Percentiles rank a stretch among this genome's conserved stretches.
Conservation (phyloP, 2,113 vertebrate genomes). For the Nycticryphes semicollaris region DNA sequence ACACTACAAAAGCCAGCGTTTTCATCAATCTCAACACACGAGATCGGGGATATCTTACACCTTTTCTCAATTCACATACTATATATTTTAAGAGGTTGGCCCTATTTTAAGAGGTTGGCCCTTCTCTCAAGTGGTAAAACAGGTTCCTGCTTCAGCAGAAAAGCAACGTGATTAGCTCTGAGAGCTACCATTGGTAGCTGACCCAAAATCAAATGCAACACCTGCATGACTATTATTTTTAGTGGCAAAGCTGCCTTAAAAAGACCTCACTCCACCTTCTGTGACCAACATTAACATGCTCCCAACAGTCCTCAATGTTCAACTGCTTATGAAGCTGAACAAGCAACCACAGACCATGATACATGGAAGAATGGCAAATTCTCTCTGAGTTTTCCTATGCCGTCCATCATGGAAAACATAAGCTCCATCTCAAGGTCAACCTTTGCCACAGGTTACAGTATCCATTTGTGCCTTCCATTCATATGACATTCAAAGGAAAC, state of each 20-base stretch:
- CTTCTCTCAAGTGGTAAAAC: neutral
- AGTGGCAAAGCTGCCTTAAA: neutral
- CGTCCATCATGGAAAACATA: neutral
- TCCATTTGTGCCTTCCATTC: neutral
- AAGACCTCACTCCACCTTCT: neutral
- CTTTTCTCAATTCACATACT: neutral
- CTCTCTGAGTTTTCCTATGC: neutral
- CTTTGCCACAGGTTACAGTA: neutral
- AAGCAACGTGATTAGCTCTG: neutral
- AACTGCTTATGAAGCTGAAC: neutral
- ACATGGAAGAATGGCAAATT: accelerated
- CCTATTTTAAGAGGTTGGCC: neutral
- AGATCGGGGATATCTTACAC: neutral
- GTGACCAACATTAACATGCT: neutral
- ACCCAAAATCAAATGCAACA: neutral
- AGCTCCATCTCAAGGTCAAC: neutral
- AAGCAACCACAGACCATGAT: accelerated
- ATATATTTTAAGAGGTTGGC: neutral
- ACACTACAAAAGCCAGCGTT: neutral
- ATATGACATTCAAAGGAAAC: neutral
- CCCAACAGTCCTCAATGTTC: neutral
- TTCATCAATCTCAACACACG: neutral
- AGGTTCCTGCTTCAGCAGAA: neutral
- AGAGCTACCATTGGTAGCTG: neutral
- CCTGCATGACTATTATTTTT: neutral